phyloP scores from a whole-genome alignment of 2,797 vertebrate genomes.

The Denticeps clupeoides region DNA sequence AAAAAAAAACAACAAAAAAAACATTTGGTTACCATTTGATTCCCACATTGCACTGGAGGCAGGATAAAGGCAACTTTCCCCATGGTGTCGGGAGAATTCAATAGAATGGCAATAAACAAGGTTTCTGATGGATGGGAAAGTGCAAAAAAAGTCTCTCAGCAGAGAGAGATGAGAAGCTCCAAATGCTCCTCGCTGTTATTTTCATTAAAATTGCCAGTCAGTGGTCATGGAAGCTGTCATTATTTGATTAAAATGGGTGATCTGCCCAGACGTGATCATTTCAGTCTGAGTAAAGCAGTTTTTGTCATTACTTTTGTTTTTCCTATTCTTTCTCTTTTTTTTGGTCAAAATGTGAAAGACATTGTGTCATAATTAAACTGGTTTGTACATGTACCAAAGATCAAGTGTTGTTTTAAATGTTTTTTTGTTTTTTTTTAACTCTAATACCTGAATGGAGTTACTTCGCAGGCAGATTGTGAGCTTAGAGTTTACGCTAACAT shows the following conservation, averaged over 20 bases:
- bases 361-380: constrained; percentile 31
- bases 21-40: constrained; percentile 32
- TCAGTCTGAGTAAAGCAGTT: no score
- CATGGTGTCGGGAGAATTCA: constrained; percentile 34
- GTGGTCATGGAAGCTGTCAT: constrained; percentile 24
- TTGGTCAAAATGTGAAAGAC: constrained; percentile 21
- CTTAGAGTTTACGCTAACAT: no score
- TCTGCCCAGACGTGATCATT: constrained; percentile 12
- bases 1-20: no score
- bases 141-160: background rate
- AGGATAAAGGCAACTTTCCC: constrained; percentile 26
- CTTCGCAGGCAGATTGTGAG: no score
- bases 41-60: constrained; percentile 23
- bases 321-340: constrained; percentile 8
- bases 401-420: constrained; percentile 41
- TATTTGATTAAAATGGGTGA: constrained; percentile 31
- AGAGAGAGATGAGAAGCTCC: constrained; percentile 15
- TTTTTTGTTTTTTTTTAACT: no score
- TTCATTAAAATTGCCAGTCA: constrained; percentile 27
- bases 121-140: constrained; percentile 11
- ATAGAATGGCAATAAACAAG: constrained; percentile 51
- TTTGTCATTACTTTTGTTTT: constrained; percentile 2
- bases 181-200: constrained; percentile 38
- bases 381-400: constrained; percentile 65
- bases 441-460: no score